Evolutionary conservation across 30 jellyfish, hydroid and myxozoan genomes (phyloP).

Genomic region (Aurelia aurita): DNA sequence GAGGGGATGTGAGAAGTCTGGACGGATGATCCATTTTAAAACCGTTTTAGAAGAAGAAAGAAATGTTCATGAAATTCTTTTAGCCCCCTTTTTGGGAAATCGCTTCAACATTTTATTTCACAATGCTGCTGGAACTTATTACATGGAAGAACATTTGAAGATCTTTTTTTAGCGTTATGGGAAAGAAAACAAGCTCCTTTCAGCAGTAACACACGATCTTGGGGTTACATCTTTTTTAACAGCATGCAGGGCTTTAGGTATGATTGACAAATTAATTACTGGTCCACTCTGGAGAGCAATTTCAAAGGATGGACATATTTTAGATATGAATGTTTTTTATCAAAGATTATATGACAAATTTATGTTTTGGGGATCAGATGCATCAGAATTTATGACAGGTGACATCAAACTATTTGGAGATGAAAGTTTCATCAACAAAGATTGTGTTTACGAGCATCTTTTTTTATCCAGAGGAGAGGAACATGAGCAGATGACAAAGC

Average conservation of each 20-base stretch:
- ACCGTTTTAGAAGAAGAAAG: too few species aligned
- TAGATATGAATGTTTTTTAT: background rate
- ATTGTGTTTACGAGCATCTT: background rate
- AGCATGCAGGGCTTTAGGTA: constrained; percentile 16
- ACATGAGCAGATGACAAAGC: background rate
- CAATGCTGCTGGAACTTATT: too few species aligned
- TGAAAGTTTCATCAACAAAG: background rate
- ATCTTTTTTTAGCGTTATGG: too few species aligned
- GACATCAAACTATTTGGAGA: background rate
- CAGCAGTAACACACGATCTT: too few species aligned
- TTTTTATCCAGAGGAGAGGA: background rate
- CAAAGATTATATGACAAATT: background rate
- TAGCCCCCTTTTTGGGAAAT: too few species aligned
- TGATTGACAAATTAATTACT: constrained; percentile 13
- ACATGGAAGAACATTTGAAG: too few species aligned
- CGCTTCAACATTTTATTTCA: too few species aligned
- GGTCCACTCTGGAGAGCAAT: background rate
- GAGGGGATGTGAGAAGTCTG: too few species aligned
- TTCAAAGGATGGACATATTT: background rate
- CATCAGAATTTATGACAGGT: constrained; percentile 6
- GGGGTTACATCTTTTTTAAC: constrained; percentile 1
- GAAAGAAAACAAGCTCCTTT: too few species aligned
- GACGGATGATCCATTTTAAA: too few species aligned
- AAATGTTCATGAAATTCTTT: too few species aligned
- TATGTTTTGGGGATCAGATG: background rate